These are phyloP conservation scores for Poeciliopsis occidentalis DNA, from an alignment of 2,113 vertebrate species.

Conservation along the genomic window DNA sequence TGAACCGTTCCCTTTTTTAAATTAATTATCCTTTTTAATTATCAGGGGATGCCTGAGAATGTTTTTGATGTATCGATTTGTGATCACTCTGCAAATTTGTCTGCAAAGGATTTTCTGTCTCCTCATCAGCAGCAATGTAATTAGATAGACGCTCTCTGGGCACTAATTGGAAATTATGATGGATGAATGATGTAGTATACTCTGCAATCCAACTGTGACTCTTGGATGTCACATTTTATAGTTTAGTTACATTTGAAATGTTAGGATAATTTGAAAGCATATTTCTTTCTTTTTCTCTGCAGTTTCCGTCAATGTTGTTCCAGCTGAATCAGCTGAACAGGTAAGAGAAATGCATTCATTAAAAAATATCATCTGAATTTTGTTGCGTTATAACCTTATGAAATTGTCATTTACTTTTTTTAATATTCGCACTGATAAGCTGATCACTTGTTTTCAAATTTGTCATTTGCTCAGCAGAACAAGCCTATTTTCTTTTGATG, in stretches of 20 bases:
- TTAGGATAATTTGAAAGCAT: slow-evolving; percentile 1
- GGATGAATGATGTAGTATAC: slow-evolving; percentile 10
- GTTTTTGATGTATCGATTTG: slow-evolving; percentile 71
- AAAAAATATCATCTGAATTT: background rate
- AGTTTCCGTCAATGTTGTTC: slow-evolving; percentile 61
- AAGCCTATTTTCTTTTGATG: slow-evolving; percentile 29
- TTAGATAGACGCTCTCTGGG: slow-evolving; percentile 56
- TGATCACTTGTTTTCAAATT: slow-evolving; percentile 18
- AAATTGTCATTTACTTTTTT: background rate
- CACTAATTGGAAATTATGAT: slow-evolving; percentile 67
- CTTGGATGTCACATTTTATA: background rate
- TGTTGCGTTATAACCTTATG: background rate
- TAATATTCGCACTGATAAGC: slow-evolving; percentile 18
- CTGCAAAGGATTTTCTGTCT: slow-evolving; percentile 49
- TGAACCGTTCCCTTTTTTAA: slow-evolving; percentile 28
- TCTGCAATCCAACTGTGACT: slow-evolving; percentile 20
- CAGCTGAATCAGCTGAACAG: slow-evolving; percentile 62
- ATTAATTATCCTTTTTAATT: slow-evolving; percentile 52
- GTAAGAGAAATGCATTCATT: slow-evolving; percentile 57
- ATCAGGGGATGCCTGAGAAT: slow-evolving; percentile 14
- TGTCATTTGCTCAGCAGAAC: slow-evolving; percentile 33
- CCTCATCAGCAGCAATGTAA: slow-evolving; percentile 65
- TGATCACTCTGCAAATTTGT: slow-evolving; percentile 46
- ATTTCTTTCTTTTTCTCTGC: slow-evolving; percentile 26
- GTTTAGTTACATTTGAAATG: background rate